phyloP scores from a whole-genome alignment of 2,888 invertebrate genomes.

The Mythimna albipuncta region DNA sequence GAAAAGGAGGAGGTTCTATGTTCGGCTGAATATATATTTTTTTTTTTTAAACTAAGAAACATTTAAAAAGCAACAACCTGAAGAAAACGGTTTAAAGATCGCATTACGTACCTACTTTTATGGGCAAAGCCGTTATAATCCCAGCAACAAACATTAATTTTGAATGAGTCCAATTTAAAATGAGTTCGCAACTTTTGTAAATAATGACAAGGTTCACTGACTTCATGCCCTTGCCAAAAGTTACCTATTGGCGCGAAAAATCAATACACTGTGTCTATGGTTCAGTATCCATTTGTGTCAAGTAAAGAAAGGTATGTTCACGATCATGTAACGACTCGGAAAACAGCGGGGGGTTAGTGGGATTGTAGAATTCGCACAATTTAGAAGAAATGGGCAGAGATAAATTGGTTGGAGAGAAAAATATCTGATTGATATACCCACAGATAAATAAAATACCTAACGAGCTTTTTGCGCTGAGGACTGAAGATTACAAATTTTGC shows the following conservation, averaged over 20 bases:
- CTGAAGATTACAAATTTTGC: too few relatives aligned
- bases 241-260: constrained; percentile 49
- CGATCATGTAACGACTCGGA: constrained; percentile 16
- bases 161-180: constrained; percentile 37
- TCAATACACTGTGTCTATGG: constrained; percentile 51
- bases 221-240: constrained; percentile 56
- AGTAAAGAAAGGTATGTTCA: constrained; percentile 7
- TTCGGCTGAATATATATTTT: too few relatives aligned
- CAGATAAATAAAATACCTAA: not conserved
- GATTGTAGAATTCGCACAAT: constrained; percentile 14
- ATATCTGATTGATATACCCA: not conserved
- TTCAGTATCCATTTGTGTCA: constrained; percentile 47
- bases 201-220: constrained; percentile 48
- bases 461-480: constrained; percentile 8
- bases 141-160: not conserved
- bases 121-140: not conserved
- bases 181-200: constrained; percentile 38
- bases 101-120: not conserved
- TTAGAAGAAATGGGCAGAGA: not conserved
- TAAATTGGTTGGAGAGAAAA: not conserved
- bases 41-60: not conserved
- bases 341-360: not conserved
- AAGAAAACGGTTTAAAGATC: constrained; percentile 10
- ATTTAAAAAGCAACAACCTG: constrained; percentile 1
- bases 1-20: too few relatives aligned